Evolutionary conservation across 2,113 vertebrate genomes (phyloP), one percentile per base, ranked within the genome.

Genomic region (Pyxicephalus adspersus): DNA sequence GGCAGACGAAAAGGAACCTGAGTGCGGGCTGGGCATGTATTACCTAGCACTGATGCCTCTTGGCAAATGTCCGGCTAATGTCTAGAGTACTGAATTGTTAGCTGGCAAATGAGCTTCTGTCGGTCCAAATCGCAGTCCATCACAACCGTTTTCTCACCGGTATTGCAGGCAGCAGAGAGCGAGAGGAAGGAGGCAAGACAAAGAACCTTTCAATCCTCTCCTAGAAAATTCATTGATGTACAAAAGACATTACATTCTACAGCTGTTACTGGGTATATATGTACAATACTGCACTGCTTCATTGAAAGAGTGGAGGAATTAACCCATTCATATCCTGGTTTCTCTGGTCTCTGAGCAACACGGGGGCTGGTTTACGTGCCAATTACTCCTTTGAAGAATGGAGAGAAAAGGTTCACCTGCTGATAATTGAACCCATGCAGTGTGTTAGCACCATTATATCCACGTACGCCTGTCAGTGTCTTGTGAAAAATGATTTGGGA

Each of bases 351-450:
- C n/a, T 17, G 20, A 66, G 57, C 29, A 45, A 28, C 28, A 25
- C 2, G 3, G 34, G 64, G 23, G 54, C 29, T 58, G 52, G 15
- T 60, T 28, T 79, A 45, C 13, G 52, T 74, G 68, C 50, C 70
- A 66, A 81, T 81, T 74, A 75, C 45, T 75, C 61, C 80, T 75
- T 66, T 75, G 80, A 81, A 75, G 19, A 19, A 81, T 81, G 63
- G 31, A 81, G 28, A 66, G 51, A 57, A 74, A 74, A 38, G n/a
- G 31, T 75, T 75, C 61, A 73, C 80, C 61, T 74, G 80, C 80
- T 81, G 70, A 28, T 81, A 81, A 81, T 81, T 75, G 80, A 81
- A 55, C 80, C 23, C 80, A 81, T 81, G 80, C 70, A 23, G 80
- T 38, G 80, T 75, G 29, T 64, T 81, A 81, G 64, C 64, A 64